Evolutionary conservation across 2,888 invertebrate species (phyloP), one percentile per base, ranked within the genome.

Genomic region (Trimorus sp.): DNA sequence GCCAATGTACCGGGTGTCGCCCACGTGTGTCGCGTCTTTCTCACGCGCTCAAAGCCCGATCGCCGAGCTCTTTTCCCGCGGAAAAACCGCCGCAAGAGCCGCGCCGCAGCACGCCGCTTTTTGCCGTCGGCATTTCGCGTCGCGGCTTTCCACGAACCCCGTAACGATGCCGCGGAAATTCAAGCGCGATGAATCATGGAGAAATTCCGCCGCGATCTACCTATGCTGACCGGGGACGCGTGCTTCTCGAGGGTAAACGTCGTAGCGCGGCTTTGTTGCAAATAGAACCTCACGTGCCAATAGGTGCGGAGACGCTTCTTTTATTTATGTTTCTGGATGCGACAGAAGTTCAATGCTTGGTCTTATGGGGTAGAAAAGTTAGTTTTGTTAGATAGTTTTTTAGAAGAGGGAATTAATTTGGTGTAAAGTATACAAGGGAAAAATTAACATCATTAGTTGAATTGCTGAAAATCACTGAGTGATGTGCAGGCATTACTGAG

Each of bases 1-100:
- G 66, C 36, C 68, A 59, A 88, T 89, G 87, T 89, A 90, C 89
- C 89, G 89, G 89, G 89, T 89, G 89, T 89, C 87, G 87, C 85
- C 85, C 86, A 84, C 86, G 85, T 87, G 86, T 83, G 76, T 85
- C 85, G 85, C 84, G 60, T 78, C 83, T 88, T 86, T 88, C 87
- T 88, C 85, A 85, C 83, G 84, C 80, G 84, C 82, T 84, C 75
- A 56, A 54, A 66, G 37, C 58, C 51, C 26, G 51, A 45, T 74
- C 56, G 48, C 49, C 60, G 54, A 12, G 54, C 58, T 26, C 15
- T 48, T 66, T 78, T 48, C 69, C 59, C 73, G 68, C 73, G 83
- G 79, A 83, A 83, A 79, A 83, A 69, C 76, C 45, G 1, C 7
- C 37, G 15, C 54, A 42, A n/a, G 12, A 14, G 15, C 69, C 7